Percentiles rank a stretch among this genome's conserved stretches.
Evolutionary conservation across 2,797 vertebrate genomes (phyloP).

Genomic region (Chrysolophus pictus): DNA sequence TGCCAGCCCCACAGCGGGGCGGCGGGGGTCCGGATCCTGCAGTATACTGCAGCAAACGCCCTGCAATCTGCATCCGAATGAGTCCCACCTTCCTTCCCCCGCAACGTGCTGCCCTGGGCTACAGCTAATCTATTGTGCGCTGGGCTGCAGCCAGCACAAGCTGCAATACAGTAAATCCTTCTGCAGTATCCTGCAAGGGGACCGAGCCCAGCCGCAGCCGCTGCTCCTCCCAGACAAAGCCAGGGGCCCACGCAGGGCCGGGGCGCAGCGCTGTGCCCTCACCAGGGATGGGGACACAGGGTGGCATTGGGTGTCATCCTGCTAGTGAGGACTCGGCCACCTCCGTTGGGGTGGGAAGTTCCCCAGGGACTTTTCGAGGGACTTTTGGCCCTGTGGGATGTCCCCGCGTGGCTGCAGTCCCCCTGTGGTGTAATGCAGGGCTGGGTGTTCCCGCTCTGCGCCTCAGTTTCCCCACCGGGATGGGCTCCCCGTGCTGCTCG

Average conservation of each 20-base stretch:
- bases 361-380: not conserved
- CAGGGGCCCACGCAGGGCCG: not conserved
- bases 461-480: constrained; percentile 47
- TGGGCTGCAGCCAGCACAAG: constrained; percentile 70
- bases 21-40: not conserved
- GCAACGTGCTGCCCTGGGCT: constrained; percentile 66
- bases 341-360: constrained; percentile 1
- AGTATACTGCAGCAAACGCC: constrained; percentile 60
- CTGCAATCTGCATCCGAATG: constrained; percentile 56
- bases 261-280: not conserved
- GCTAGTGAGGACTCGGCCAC: not conserved
- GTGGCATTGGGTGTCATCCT: not conserved
- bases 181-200: constrained; percentile 70
- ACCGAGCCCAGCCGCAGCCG: constrained; percentile 61
- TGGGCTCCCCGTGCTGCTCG: not conserved
- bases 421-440: rapidly evolving
- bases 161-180: constrained; percentile 73
- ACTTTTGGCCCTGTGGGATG: not conserved
- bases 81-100: constrained; percentile 66
- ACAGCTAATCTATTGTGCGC: constrained; percentile 70
- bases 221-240: constrained; percentile 60
- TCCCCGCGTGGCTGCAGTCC: too few relatives aligned
- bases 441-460: not conserved
- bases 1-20: not conserved
- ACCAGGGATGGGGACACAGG: not conserved